Conservation (phyloP, 92 coral and sea anemone species). For the Muricea muricata region DNA sequence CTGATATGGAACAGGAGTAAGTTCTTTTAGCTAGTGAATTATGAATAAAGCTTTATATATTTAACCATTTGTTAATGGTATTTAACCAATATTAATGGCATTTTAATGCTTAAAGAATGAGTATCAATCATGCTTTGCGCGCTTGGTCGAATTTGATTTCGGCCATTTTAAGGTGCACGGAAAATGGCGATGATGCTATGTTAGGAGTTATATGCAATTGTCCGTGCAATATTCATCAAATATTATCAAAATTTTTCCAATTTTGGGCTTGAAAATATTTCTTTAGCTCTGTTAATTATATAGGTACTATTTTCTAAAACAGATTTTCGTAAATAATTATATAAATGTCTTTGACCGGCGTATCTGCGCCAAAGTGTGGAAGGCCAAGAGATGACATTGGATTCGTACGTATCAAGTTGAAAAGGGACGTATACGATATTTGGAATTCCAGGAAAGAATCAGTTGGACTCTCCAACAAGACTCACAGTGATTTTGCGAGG, state of each 20-base stretch:
- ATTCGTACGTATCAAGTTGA: not conserved
- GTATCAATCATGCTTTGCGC: too few relatives aligned
- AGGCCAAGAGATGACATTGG: not conserved
- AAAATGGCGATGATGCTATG: not conserved
- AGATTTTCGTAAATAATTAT: not conserved
- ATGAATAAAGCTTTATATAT: too few relatives aligned
- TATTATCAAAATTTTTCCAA: not conserved
- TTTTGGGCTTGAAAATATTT: not conserved
- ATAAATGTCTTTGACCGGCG: not conserved
- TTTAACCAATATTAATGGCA: too few relatives aligned
- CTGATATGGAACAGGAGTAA: too few relatives aligned
- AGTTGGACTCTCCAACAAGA: not conserved
- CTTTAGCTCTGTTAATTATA: not conserved
- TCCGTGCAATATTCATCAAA: not conserved
- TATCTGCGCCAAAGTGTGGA: constrained; percentile 13
- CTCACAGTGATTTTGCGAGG: constrained; percentile 7
- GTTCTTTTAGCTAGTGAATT: too few relatives aligned
- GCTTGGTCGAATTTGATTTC: not conserved
- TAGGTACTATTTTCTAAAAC: not conserved
- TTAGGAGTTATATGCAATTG: not conserved
- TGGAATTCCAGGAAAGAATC: constrained; percentile 1
- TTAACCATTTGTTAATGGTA: too few relatives aligned
- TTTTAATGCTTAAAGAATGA: too few relatives aligned
- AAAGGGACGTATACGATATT: not conserved
- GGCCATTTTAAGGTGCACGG: constrained; percentile 26